Evolutionary conservation across 1,140 invertebrate genomes (phyloP).

Genomic region (Atopsyche davidsoni): DNA sequence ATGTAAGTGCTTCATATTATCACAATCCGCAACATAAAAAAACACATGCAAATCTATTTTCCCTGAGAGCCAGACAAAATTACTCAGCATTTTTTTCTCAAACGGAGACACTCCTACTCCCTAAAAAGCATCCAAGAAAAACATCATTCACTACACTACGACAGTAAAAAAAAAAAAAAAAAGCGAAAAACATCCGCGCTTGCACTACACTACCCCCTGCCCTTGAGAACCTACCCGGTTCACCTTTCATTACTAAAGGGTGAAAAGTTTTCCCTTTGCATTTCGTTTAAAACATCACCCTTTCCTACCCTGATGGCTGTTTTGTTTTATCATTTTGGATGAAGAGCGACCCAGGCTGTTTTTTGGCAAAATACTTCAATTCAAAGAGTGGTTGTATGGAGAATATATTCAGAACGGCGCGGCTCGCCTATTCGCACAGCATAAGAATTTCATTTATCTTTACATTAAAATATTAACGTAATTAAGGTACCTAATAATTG

Average conservation of each 20-base stretch:
- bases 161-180: not conserved
- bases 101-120: too few relatives aligned
- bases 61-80: too few relatives aligned
- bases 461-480: too few relatives aligned
- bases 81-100: too few relatives aligned
- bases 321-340: slow-evolving; percentile 17
- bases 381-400: too few relatives aligned
- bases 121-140: not conserved
- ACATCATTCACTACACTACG: not conserved
- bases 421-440: too few relatives aligned
- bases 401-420: too few relatives aligned
- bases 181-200: not conserved
- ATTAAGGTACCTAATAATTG: too few relatives aligned
- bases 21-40: too few relatives aligned
- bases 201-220: not conserved
- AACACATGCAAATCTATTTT: too few relatives aligned
- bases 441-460: too few relatives aligned
- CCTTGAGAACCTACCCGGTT: not conserved
- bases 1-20: too few relatives aligned
- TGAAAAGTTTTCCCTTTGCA: slow-evolving; percentile 20
- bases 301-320: slow-evolving; percentile 13
- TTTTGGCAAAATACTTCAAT: slow-evolving; percentile 5
- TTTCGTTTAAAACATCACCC: slow-evolving; percentile 17
- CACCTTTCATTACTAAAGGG: slow-evolving; percentile 19
- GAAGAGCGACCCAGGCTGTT: not conserved